phyloP scores from a whole-genome alignment of 2,888 invertebrate species.

The Drosophila merina region DNA sequence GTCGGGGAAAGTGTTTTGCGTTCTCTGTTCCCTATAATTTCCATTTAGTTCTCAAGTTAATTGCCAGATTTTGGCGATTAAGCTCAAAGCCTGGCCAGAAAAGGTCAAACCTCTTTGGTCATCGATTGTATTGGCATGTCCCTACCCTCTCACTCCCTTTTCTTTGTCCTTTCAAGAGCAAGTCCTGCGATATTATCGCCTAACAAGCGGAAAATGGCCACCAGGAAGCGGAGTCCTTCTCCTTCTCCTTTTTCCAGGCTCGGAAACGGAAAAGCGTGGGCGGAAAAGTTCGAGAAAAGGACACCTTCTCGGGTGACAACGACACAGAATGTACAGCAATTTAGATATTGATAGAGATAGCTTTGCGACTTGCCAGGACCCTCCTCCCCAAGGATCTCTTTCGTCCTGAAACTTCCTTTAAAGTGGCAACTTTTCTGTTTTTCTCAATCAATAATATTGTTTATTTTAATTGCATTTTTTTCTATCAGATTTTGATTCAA shows the following conservation, averaged over 20 bases:
- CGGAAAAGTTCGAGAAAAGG: slow-evolving; percentile 7
- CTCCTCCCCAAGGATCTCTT: too few species aligned
- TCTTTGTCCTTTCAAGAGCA: not conserved
- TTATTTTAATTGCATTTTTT: not conserved
- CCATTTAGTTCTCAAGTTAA: not conserved
- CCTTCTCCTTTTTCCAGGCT: too few species aligned
- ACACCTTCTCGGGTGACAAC: slow-evolving; percentile 30
- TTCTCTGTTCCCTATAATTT: not conserved
- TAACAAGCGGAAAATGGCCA: slow-evolving; percentile 61
- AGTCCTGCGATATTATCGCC: slow-evolving; percentile 56
- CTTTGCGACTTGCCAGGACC: slow-evolving; percentile 3
- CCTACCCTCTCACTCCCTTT: not conserved
- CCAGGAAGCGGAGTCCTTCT: slow-evolving; percentile 15
- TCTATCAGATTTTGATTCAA: slow-evolving; percentile 64
- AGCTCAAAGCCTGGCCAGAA: not conserved
- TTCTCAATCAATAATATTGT: too few species aligned
- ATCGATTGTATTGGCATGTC: slow-evolving; percentile 3
- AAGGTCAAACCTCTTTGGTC: not conserved
- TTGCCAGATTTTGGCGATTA: slow-evolving; percentile 6
- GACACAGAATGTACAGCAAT: slow-evolving; percentile 57
- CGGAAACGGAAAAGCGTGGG: slow-evolving; percentile 9
- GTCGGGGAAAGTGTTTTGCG: too few species aligned
- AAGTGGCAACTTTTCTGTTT: too few species aligned
- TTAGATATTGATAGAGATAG: slow-evolving; percentile 71
- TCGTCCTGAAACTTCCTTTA: too few species aligned